phyloP scores from a whole-genome alignment of 1,140 invertebrate genomes.

The Pseudomyrmex concolor region DNA sequence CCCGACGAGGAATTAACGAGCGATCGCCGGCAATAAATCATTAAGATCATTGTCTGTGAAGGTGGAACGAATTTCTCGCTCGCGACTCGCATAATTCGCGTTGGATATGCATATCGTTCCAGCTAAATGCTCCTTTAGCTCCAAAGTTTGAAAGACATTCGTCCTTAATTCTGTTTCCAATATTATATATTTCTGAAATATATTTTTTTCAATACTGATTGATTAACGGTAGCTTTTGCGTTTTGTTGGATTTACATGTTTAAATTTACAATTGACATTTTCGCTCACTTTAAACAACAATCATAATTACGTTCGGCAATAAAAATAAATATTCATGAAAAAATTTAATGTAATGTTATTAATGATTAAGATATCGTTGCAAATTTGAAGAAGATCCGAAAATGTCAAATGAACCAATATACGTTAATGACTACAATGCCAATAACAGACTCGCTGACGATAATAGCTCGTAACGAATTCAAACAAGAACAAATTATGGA shows the following conservation, averaged over 20 bases:
- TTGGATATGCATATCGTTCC: slow-evolving; percentile 6
- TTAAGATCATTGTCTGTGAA: neutral
- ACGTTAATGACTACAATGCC: slow-evolving; percentile 21
- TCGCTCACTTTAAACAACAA: too few species aligned
- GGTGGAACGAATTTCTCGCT: slow-evolving; percentile 18
- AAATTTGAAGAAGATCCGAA: neutral
- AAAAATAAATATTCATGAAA: slow-evolving; percentile 29
- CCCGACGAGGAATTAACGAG: slow-evolving; percentile 46
- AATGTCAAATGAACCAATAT: slow-evolving; percentile 7
- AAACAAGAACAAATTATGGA: neutral
- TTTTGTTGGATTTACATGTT: neutral
- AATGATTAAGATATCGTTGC: neutral
- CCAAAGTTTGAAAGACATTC: neutral
- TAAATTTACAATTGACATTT: neutral
- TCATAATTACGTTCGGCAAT: neutral
- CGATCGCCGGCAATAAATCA: slow-evolving; percentile 55
- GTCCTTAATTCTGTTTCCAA: neutral
- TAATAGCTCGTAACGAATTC: neutral
- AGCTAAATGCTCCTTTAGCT: neutral
- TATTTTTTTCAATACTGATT: neutral
- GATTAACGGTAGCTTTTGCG: neutral
- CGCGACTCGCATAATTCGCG: slow-evolving; percentile 29
- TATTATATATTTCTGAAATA: neutral
- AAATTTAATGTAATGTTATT: slow-evolving; percentile 10
- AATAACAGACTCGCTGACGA: slow-evolving; percentile 10